A percentile compares a stretch with the other conserved stretches of the same genome.
phyloP scores from a whole-genome alignment of 2,888 invertebrate genomes.

The Periphyllus acericola region DNA sequence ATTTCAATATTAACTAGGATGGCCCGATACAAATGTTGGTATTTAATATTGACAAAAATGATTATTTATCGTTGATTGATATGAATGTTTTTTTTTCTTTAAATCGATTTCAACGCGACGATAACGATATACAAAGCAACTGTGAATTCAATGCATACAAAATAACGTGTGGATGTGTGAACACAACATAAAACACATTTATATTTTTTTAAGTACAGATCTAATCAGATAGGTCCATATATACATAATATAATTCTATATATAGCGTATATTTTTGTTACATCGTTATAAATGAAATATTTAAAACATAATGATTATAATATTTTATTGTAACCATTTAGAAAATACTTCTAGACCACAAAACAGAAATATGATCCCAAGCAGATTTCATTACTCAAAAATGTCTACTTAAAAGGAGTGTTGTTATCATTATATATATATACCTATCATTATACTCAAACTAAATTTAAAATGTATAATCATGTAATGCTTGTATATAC shows the following conservation, averaged over 20 bases:
- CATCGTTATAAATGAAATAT: too few species aligned
- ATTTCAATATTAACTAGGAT: too few species aligned
- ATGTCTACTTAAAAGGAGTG: not conserved
- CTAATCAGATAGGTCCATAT: not conserved
- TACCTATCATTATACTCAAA: too few species aligned
- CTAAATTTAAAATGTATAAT: too few species aligned
- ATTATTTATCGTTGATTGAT: too few species aligned
- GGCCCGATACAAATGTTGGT: too few species aligned
- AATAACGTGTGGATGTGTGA: not conserved
- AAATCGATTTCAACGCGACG: not conserved
- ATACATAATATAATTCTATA: not conserved
- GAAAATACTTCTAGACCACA: not conserved
- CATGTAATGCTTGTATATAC: too few species aligned
- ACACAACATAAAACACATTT: not conserved
- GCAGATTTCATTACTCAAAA: not conserved
- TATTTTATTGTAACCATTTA: not conserved
- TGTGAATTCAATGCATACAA: not conserved
- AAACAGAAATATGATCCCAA: not conserved
- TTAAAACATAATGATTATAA: too few species aligned
- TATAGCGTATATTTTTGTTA: too few species aligned
- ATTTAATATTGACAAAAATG: too few species aligned
- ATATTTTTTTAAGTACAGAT: not conserved
- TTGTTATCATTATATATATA: too few species aligned
- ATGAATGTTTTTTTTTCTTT: too few species aligned
- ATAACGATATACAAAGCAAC: not conserved